These are phyloP conservation scores for Pseudomyrmex dendroicus DNA, from an alignment of 1,140 invertebrate species.

Conservation along the genomic window DNA sequence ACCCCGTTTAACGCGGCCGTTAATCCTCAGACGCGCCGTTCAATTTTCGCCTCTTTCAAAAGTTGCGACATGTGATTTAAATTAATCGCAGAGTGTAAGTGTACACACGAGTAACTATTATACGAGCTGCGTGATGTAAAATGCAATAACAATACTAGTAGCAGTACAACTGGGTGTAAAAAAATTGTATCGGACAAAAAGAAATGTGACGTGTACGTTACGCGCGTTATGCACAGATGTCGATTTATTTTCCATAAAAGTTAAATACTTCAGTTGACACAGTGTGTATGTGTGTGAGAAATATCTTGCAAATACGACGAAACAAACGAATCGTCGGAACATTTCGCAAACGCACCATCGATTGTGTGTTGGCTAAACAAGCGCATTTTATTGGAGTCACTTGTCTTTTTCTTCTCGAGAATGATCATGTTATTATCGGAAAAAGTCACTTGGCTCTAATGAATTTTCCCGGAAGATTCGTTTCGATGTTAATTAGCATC, in stretches of 20 bases:
- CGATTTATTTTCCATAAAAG: slow-evolving; percentile 9
- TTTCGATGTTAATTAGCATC: slow-evolving; percentile 38
- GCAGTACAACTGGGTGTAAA: too few species aligned
- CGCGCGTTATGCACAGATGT: not conserved
- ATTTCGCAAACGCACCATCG: not conserved
- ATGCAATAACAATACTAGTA: too few species aligned
- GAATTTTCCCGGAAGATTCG: slow-evolving; percentile 23
- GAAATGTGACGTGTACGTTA: too few species aligned
- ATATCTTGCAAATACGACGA: not conserved
- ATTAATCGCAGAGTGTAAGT: not conserved
- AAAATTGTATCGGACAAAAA: not conserved
- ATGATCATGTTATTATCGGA: not conserved
- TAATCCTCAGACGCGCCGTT: not conserved
- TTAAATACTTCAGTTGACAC: slow-evolving; percentile 38
- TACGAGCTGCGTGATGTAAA: not conserved
- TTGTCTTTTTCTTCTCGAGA: not conserved
- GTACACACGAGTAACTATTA: not conserved
- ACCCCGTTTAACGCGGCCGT: slow-evolving; percentile 1
- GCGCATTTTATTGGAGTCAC: not conserved
- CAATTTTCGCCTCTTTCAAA: not conserved
- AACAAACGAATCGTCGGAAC: slow-evolving; percentile 31
- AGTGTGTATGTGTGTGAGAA: not conserved
- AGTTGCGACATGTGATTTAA: not conserved
- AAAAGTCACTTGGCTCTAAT: slow-evolving; percentile 15
- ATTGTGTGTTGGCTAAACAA: slow-evolving; percentile 14